Evolutionary conservation across 2,888 invertebrate species (phyloP), one percentile per base, ranked within the genome.

Genomic region (Strigamia transsilvanica): DNA sequence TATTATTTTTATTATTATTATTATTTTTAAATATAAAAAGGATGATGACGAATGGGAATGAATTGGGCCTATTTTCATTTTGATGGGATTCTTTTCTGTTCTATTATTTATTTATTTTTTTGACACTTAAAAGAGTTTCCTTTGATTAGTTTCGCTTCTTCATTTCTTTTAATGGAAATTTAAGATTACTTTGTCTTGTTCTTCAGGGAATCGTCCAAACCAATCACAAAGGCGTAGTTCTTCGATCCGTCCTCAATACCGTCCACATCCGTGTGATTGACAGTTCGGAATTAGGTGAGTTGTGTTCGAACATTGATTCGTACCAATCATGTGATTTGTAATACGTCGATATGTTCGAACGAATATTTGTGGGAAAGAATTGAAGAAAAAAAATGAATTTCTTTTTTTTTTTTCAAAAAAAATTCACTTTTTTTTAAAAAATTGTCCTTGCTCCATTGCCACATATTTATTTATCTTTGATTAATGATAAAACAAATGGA

Each of bases 201-300:
- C 73, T 32, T 73, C 15, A 73, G 73, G 73, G 73, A 73, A 73
- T 73, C 73, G 27, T 73, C 32, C 73, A 27, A 73, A 73, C 27
- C 73, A 73, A 73, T 73, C 73, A 73, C 73, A 73, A 73, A 32
- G 73, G 27, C 12, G 21, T n/a, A 66, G n/a, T 23, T 32, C 23
- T 73, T 73, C 73, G 73, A 73, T 73, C 73, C 73, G 73, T 73
- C 73, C 73, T 32, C 73, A 73, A 73, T 73, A 27, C 73, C 73
- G 73, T 73, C 73, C 73, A 73, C 27, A 23, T 23, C 23, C 27
- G 73, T 73, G 73, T 73, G 73, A 73, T 73, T 73, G 73, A 73
- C 73, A 73, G 23, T 73, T 73, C 32, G 12, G 32, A 73, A 27
- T 73, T 73, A 32, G 73, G 73, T 73, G 73, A 73, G 73, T 66